Evolutionary conservation across 2,113 vertebrate genomes (phyloP), one percentile per base, ranked within the genome.

Genomic region (Oryzias javanicus): DNA sequence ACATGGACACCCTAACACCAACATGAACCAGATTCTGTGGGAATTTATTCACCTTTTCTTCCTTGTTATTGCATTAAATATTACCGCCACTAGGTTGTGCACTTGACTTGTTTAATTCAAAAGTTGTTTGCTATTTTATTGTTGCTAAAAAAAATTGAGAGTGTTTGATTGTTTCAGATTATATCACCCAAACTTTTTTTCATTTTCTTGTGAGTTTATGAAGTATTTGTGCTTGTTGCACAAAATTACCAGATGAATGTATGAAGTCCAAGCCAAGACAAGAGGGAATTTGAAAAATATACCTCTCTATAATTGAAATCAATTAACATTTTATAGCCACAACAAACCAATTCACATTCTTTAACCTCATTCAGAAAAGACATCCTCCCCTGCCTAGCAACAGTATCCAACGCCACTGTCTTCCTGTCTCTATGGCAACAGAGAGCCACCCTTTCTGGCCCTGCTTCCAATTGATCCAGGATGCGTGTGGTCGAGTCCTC

Each of bases 401-500:
- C 88, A 87, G 86, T 85, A 85, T 80, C 86, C 74, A 85, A 84
- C 81, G 74, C 85, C 88, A 84, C 85, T 88, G 86, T 90, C 87
- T 89, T 84, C 72, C 80, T 71, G 82, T 91, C 83, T 78, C 91
- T 83, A 92, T 92, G 81, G 90, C 83, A 92, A 92, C 90, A 86
- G 71, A 80, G 79, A 76, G 73, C 76, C 67, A 63, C 78, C 80
- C 75, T 74, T 71, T 53, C 77, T 74, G 70, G 75, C 42, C 70
- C 57, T 67, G 58, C 67, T 67, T 70, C 64, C 74, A 64, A 74
- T 81, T 75, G 74, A 83, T 84, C 78, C 25, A 42, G 72, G 67
- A 66, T 74, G 59, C 60, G 48, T 20, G 56, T 53, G 64, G 44
- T 14, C 63, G 62, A 19, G 53, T 79, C 67, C 73, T 74, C 15